These are phyloP conservation scores for Hedychridium roseum DNA, from an alignment of 2,888 invertebrate species.

Conservation along the genomic window DNA sequence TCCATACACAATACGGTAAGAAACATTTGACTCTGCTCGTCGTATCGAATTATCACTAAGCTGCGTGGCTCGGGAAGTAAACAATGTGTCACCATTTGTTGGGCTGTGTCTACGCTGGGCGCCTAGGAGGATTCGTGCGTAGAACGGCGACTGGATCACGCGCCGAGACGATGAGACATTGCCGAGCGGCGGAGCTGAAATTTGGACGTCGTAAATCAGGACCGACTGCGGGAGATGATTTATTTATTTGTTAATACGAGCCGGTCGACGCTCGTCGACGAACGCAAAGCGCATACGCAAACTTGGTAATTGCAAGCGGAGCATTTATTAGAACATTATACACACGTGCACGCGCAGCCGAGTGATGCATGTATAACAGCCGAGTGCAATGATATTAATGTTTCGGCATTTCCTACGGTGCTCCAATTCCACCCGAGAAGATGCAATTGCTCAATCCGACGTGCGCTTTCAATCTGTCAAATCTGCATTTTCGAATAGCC, in stretches of 20 bases:
- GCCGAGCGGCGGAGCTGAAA: conserved; percentile 15
- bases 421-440: neutral
- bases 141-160: too few relatives aligned
- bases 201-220: conserved; percentile 32
- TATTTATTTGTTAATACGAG: conserved; percentile 41
- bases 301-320: conserved; percentile 33
- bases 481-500: conserved; percentile 10
- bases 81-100: too few relatives aligned
- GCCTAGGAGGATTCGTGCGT: too few relatives aligned
- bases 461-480: conserved; percentile 6
- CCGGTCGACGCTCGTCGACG: conserved; percentile 5
- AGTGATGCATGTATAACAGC: neutral
- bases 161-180: conserved; percentile 15
- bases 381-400: conserved; percentile 5
- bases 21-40: too few relatives aligned
- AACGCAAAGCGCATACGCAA: conserved; percentile 13
- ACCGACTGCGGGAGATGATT: conserved; percentile 25
- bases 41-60: too few relatives aligned
- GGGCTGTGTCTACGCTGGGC: too few relatives aligned
- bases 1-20: too few relatives aligned
- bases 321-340: conserved; percentile 3
- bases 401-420: conserved; percentile 6
- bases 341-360: neutral
- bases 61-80: too few relatives aligned
- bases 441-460: conserved; percentile 12